These are phyloP conservation scores for Sinocyclocheilus rhinocerous DNA, from an alignment of 2,113 vertebrate species.

Conservation along the genomic window DNA sequence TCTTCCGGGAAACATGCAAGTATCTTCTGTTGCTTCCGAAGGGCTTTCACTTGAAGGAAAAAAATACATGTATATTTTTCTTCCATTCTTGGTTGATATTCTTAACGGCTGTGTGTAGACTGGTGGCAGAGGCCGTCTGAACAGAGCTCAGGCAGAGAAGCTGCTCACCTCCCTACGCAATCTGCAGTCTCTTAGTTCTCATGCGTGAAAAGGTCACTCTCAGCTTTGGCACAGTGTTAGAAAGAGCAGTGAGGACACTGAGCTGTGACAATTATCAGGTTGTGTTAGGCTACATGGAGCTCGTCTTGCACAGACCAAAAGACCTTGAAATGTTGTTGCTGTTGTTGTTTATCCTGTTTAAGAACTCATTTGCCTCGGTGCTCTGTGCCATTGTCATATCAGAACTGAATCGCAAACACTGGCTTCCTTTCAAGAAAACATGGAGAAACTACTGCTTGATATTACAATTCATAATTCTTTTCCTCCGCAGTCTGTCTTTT, in stretches of 20 bases:
- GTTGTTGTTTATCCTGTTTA: not conserved
- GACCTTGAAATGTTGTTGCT: slow-evolving; percentile 23
- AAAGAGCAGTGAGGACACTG: slow-evolving; percentile 3
- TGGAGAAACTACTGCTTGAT: not conserved
- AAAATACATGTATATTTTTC: not conserved
- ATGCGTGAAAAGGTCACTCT: slow-evolving; percentile 24
- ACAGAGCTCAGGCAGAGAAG: slow-evolving; percentile 67
- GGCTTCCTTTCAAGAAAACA: not conserved
- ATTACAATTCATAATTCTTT: not conserved
- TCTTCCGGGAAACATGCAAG: no score
- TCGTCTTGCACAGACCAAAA: slow-evolving; percentile 13
- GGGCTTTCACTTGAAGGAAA: no score
- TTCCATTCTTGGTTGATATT: slow-evolving; percentile 12
- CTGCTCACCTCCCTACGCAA: slow-evolving; percentile 67
- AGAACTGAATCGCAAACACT: not conserved
- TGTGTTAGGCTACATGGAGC: slow-evolving; percentile 16
- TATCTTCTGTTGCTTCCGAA: no score
- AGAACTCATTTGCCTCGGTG: not conserved
- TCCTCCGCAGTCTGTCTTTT: slow-evolving; percentile 69
- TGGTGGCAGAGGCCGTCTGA: slow-evolving; percentile 68
- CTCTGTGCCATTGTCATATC: not conserved
- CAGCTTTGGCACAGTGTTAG: slow-evolving; percentile 22
- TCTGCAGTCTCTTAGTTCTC: slow-evolving; percentile 68
- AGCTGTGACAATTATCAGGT: slow-evolving; percentile 14
- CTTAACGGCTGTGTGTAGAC: slow-evolving; percentile 63